These are phyloP conservation scores for Rissa tridactyla DNA, from an alignment of 2,113 vertebrate genomes.

Conservation along the genomic window DNA sequence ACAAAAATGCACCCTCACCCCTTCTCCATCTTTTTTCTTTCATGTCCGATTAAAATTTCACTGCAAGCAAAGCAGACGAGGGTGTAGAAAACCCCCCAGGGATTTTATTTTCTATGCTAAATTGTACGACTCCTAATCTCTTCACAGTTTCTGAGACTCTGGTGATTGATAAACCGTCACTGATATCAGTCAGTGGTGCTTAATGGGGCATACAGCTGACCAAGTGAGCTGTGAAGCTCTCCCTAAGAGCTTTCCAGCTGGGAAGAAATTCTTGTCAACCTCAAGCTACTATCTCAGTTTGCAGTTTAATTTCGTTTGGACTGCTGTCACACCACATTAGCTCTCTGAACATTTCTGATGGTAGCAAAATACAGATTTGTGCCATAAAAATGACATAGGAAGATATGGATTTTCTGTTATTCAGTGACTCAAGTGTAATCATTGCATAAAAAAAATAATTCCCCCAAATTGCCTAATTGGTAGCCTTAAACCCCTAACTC, in stretches of 20 bases:
- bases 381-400: neutral
- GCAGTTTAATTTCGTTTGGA: slow-evolving; percentile 44
- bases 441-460: neutral
- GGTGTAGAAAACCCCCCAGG: neutral
- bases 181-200: slow-evolving; percentile 10
- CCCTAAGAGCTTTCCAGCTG: slow-evolving; percentile 8
- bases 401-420: neutral
- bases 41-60: neutral
- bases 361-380: neutral
- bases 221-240: slow-evolving; percentile 47
- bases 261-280: slow-evolving; percentile 18
- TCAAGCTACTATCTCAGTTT: neutral
- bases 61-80: neutral
- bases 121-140: neutral
- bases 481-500: neutral
- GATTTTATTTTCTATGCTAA: neutral
- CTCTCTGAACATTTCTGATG: neutral
- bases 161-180: slow-evolving; percentile 12
- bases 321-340: slow-evolving; percentile 39
- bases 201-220: slow-evolving; percentile 20
- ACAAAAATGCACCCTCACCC: neutral
- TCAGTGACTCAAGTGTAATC: neutral
- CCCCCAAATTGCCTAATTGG: neutral
- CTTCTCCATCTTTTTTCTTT: neutral
- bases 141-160: neutral